phyloP scores from a whole-genome alignment of 2,113 vertebrate genomes.

The Gymnorhina tibicen region DNA sequence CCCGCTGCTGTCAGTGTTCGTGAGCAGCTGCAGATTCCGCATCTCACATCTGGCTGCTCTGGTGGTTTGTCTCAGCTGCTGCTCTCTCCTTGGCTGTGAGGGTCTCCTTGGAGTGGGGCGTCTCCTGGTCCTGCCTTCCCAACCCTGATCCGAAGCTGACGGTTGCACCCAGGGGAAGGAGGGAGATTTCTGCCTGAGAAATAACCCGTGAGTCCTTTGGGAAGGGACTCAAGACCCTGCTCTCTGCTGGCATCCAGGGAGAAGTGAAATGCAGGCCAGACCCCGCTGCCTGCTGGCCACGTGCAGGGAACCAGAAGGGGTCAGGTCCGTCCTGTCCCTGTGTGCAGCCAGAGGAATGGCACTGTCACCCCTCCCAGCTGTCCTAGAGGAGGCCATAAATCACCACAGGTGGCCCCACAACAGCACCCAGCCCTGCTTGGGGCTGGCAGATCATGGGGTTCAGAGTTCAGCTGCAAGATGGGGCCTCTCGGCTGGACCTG shows the following conservation, averaged over 20 bases:
- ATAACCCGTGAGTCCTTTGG: not conserved
- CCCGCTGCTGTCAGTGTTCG: rapidly evolving
- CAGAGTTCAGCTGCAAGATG: rapidly evolving
- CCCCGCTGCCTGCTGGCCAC: rapidly evolving
- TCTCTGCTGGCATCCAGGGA: not conserved
- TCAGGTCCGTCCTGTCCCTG: not conserved
- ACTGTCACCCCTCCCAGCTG: not conserved
- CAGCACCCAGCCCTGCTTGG: not conserved
- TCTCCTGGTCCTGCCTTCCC: not conserved
- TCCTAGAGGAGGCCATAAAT: not conserved
- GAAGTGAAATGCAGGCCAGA: not conserved
- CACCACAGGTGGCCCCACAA: not conserved
- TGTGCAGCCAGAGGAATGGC: rapidly evolving
- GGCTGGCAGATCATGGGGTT: not conserved
- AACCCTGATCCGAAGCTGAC: rapidly evolving
- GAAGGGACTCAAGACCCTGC: not conserved
- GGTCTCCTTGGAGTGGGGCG: rapidly evolving
- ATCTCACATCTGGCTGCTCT: not conserved
- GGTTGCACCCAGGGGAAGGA: not conserved
- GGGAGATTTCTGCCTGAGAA: not conserved
- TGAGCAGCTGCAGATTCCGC: not conserved
- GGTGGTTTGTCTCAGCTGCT: not conserved
- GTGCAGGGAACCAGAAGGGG: not conserved
- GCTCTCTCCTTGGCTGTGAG: not conserved
- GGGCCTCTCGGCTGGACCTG: rapidly evolving